These are phyloP conservation scores for Heliangelus exortis DNA, from an alignment of 2,797 vertebrate genomes.

Conservation along the genomic window DNA sequence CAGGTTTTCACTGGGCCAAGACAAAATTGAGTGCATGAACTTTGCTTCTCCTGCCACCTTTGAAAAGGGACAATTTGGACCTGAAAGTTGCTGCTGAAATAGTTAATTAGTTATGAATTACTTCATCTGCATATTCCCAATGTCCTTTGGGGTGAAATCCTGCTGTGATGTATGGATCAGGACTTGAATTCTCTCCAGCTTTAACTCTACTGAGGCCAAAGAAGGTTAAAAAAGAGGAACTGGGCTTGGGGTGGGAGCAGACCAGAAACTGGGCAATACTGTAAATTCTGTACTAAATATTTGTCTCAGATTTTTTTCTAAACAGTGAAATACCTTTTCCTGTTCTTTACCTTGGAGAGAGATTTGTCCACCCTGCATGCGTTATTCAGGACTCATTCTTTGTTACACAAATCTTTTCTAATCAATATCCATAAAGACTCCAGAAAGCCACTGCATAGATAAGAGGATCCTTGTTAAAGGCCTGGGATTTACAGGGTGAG, in stretches of 20 bases:
- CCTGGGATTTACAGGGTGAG: background rate
- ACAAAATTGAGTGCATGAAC: background rate
- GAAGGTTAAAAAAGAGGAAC: background rate
- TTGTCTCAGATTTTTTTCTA: background rate
- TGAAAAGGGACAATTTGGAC: background rate
- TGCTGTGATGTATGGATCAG: background rate
- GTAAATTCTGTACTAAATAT: background rate
- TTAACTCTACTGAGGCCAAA: background rate
- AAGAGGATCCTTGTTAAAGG: background rate
- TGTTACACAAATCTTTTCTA: background rate
- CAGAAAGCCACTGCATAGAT: background rate
- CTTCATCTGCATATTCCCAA: background rate
- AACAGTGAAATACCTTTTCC: background rate
- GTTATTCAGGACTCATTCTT: constrained; percentile 1
- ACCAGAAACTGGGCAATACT: background rate
- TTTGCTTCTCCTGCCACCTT: background rate
- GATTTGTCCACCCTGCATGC: background rate
- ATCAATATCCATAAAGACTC: background rate
- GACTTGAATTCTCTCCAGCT: background rate
- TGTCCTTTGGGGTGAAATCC: background rate
- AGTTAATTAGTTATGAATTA: background rate
- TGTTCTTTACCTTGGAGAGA: background rate
- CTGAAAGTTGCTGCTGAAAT: background rate
- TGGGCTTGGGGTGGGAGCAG: background rate
- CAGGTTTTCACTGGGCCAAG: background rate